phyloP scores from a whole-genome alignment of 92 coral and sea anemone genomes.

The Umimayanthus chanpuru region DNA sequence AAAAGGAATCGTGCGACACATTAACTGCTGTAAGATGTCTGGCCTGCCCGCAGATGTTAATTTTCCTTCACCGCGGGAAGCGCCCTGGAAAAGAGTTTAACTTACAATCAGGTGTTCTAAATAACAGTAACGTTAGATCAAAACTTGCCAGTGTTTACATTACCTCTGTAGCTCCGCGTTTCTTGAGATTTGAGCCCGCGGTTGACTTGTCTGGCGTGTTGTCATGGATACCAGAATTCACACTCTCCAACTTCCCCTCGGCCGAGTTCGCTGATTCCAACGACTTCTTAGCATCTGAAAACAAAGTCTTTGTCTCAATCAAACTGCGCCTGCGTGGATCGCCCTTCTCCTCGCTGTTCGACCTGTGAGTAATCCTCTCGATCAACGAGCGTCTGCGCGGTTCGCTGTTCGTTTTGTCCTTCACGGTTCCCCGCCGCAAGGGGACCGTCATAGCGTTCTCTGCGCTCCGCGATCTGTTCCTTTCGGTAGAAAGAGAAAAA shows the following conservation, averaged over 20 bases:
- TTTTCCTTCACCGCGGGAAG: no score
- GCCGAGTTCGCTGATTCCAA: conserved; percentile 18
- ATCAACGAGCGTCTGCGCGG: conserved; percentile 75
- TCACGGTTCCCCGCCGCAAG: conserved; percentile 60
- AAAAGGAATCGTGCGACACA: not conserved
- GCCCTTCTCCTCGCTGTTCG: conserved; percentile 68
- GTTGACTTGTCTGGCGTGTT: not conserved
- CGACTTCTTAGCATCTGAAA: conserved; percentile 39
- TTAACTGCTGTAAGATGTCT: not conserved
- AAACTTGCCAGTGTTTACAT: not conserved
- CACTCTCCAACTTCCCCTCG: not conserved
- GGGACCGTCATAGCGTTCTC: conserved; percentile 62
- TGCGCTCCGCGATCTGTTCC: conserved; percentile 54
- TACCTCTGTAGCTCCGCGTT: conserved; percentile 34
- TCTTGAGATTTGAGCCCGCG: not conserved
- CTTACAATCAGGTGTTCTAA: not conserved
- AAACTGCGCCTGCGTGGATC: conserved; percentile 58
- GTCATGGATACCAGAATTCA: not conserved
- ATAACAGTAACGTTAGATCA: not conserved
- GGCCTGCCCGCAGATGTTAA: not conserved
- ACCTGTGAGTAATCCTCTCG: conserved; percentile 72
- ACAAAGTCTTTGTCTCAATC: conserved; percentile 49
- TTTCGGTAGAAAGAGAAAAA: conserved; percentile 59
- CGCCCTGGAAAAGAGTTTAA: no score
- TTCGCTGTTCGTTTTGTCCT: conserved; percentile 55